Conservation (phyloP, 2,888 invertebrate species). For the Sphaeridia pumilis region DNA sequence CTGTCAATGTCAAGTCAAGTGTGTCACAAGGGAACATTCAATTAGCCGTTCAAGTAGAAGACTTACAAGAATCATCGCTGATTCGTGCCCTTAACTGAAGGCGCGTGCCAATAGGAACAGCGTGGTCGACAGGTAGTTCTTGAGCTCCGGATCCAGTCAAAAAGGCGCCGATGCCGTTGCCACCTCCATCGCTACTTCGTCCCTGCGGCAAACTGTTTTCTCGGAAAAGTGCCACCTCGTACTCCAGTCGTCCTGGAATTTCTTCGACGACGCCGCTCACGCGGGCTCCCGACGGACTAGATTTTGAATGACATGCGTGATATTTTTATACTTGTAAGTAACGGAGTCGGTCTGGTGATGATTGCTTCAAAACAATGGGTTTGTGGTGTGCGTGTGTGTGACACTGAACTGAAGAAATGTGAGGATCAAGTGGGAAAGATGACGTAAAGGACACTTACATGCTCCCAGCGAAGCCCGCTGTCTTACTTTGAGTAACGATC, state of each 20-base stretch:
- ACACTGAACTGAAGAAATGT: no score
- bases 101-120: slow-evolving; percentile 78
- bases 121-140: slow-evolving; percentile 49
- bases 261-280: slow-evolving; percentile 82
- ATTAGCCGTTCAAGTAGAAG: no score
- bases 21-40: background rate
- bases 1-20: no score
- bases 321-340: no score
- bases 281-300: slow-evolving; percentile 69
- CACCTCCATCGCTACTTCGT: slow-evolving; percentile 4
- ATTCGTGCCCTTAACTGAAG: slow-evolving; percentile 71
- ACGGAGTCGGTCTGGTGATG: no score
- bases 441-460: no score
- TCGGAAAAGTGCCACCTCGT: slow-evolving; percentile 76
- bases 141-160: slow-evolving; percentile 34
- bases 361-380: no score
- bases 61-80: slow-evolving; percentile 58
- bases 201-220: slow-evolving; percentile 43
- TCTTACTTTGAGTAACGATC: slow-evolving; percentile 74
- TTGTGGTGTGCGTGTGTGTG: background rate
- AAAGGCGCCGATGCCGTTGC: slow-evolving; percentile 42
- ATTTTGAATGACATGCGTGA: slow-evolving; percentile 16
- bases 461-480: slow-evolving; percentile 78
- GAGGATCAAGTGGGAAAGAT: no score
- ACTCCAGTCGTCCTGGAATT: slow-evolving; percentile 71